Evolutionary conservation across 2,113 vertebrate species (phyloP), one percentile per base, ranked within the genome.

Genomic region (Alectura lathami): DNA sequence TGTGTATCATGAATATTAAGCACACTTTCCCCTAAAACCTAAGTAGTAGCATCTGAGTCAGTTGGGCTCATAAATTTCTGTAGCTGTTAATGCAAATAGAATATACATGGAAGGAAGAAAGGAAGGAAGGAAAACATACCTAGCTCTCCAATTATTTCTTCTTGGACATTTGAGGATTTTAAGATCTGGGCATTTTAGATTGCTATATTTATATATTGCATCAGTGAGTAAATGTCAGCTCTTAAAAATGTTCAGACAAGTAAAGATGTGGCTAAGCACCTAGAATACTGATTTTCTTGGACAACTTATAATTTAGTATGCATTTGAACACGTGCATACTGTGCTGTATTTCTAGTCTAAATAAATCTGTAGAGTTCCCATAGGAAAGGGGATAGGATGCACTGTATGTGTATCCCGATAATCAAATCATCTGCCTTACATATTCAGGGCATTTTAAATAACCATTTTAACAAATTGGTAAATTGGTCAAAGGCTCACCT

Each of bases 1-100:
- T 69, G 82, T 17, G 47, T 60, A 80, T 91, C 79, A 45, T 76
- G 59, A 91, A 80, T 93, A 83, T 94, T 89, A 87, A 92, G n/a
- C 0, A 11, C 56, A 16, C 18, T 83, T 93, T 66, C 47, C 40
- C 20, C 83, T 73, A 77, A 88, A 88, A 83, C 9, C 38, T 17
- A 42, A 69, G 42, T 67, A 70, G 50, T 80, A 47, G 12, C 27
- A 70, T 88, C 50, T 87, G 72, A 92, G 54, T 76, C 78, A 77
- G n/a, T 3, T 47, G 4, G 32, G 6, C 40, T 89, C 26, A 36
- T 78, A 76, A 73, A 85, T 74, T 94, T 88, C 34, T 91, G 47
- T 59, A 66, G 11, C 54, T 70, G 13, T 80, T 93, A 40, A 38
- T 59, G 16, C 38, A 93, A 74, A 85, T 30, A 70, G 29, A 21